Percentiles rank a stretch among this genome's conserved stretches.
phyloP scores from a whole-genome alignment of 2,888 invertebrate genomes.

The Chromoteleia sp. region DNA sequence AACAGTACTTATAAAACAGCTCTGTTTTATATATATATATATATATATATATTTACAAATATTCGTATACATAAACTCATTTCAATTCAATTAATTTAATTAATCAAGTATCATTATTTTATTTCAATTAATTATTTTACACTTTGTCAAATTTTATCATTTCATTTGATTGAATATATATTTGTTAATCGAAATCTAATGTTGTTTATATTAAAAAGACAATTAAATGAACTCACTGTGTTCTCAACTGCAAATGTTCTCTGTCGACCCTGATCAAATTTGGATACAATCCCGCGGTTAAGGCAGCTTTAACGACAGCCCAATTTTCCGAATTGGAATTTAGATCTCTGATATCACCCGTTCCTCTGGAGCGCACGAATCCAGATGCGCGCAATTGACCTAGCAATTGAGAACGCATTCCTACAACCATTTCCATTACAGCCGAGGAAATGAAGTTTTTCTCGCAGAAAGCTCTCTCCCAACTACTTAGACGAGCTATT shows the following conservation, averaged over 20 bases:
- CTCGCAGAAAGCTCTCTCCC: slow-evolving; percentile 90
- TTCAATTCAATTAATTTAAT: no score
- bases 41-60: no score
- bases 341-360: slow-evolving; percentile 90
- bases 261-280: slow-evolving; percentile 92
- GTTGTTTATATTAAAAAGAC: no score
- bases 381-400: slow-evolving; percentile 92
- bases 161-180: no score
- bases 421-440: slow-evolving; percentile 95
- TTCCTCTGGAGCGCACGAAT: slow-evolving; percentile 88
- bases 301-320: slow-evolving; percentile 95
- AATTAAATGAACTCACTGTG: slow-evolving; percentile 85
- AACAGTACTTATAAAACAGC: no score
- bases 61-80: no score
- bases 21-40: no score
- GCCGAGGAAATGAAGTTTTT: slow-evolving; percentile 91
- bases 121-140: slow-evolving; percentile 8
- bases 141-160: no score
- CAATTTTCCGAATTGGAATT: slow-evolving; percentile 94
- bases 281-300: slow-evolving; percentile 96
- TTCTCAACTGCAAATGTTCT: slow-evolving; percentile 87
- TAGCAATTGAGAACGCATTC: slow-evolving; percentile 92
- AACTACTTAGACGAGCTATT: slow-evolving; percentile 87
- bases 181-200: no score
- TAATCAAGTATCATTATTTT: background rate